Base-by-base conservation (phyloP, 1,140 invertebrate genomes). In the Lamellibrachia luymesi region DNA sequence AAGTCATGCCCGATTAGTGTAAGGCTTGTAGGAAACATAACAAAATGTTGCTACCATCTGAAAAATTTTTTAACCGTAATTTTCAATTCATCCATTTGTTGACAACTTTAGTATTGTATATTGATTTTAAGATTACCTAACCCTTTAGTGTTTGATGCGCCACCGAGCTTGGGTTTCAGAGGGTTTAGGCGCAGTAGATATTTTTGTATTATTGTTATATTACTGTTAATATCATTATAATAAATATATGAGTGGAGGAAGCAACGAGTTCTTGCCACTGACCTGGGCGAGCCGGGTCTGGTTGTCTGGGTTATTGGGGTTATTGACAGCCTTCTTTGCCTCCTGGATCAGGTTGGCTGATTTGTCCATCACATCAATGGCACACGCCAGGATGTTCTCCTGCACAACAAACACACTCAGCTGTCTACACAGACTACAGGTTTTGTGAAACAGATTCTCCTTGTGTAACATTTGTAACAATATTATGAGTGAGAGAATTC, bases 291-390 rank as follows among this genome's bases (percentile, higher is more conserved):
- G 93, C 50, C 92, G 80, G 6, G 92, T 91, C 80, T 94, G 93
- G 90, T 93, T 93, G 25, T 94, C 93, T 90, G 92, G 92, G 38
- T 93, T 92, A 2, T 93, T 56, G 90, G 97, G 97, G 94, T 97
- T 97, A 80, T 97, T 97, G 25, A 98, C 95, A 13, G 97, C 97
- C 93, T 97, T 96, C 94, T 97, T 97, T 0, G 98, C 98, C 95
- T 98, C 98, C 94, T 98, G 97, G 89, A 99, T 97, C 0, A 99
- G 97, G 0, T 96, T 97, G 2, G 97, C 97, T 0, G 98, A 98
- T 56, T 98, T 97, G 50, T 97, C 96, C 49, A 99, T 97, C 0
- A 99, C 98, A 93, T 98, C 98, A 49, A 98, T 97, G 0, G 98
- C 98, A 25, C 94, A 94, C 91, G 95, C 95, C 6, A 96, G 94